Conservation (phyloP, 1,140 invertebrate genomes). For the Bombus ignitus region DNA sequence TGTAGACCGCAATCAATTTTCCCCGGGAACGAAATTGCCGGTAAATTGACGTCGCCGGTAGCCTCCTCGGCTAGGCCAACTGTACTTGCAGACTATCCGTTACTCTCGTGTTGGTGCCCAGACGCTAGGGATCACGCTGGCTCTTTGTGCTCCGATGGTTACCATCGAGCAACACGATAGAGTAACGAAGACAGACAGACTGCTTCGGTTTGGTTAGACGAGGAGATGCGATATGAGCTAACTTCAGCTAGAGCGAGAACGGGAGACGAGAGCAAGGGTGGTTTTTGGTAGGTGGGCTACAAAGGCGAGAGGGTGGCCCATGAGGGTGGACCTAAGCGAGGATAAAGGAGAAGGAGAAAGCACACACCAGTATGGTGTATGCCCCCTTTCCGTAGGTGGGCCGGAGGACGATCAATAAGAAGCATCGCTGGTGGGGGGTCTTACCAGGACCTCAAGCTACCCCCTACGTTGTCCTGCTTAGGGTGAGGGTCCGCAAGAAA, state of each 20-base stretch:
- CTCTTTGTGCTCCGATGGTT: slow-evolving; percentile 67
- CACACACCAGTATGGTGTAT: slow-evolving; percentile 67
- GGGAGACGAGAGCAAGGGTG: slow-evolving; percentile 63
- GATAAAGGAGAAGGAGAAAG: slow-evolving; percentile 82
- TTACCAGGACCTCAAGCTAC: slow-evolving; percentile 81
- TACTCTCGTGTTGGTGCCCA: slow-evolving; percentile 46
- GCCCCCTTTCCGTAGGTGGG: slow-evolving; percentile 67
- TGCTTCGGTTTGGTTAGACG: neutral
- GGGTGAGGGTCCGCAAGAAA: slow-evolving; percentile 80
- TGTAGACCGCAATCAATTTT: slow-evolving; percentile 68
- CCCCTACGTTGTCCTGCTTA: slow-evolving; percentile 78
- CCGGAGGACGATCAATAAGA: slow-evolving; percentile 83
- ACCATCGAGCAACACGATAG: slow-evolving; percentile 58
- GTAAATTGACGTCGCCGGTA: slow-evolving; percentile 68
- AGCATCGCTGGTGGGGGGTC: slow-evolving; percentile 79
- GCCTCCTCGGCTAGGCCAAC: slow-evolving; percentile 54
- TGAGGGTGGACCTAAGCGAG: slow-evolving; percentile 81
- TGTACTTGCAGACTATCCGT: slow-evolving; percentile 66
- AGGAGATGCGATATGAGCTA: neutral
- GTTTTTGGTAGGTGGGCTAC: slow-evolving; percentile 81
- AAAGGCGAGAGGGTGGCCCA: slow-evolving; percentile 80
- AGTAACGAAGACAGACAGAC: slow-evolving; percentile 36
- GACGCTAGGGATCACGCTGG: slow-evolving; percentile 65
- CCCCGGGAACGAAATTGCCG: slow-evolving; percentile 70
- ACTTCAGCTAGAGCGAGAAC: neutral